Percentiles rank a stretch among this genome's conserved stretches.
phyloP scores from a whole-genome alignment of 1,140 invertebrate species.

The Pogonomyrmex barbatus region DNA sequence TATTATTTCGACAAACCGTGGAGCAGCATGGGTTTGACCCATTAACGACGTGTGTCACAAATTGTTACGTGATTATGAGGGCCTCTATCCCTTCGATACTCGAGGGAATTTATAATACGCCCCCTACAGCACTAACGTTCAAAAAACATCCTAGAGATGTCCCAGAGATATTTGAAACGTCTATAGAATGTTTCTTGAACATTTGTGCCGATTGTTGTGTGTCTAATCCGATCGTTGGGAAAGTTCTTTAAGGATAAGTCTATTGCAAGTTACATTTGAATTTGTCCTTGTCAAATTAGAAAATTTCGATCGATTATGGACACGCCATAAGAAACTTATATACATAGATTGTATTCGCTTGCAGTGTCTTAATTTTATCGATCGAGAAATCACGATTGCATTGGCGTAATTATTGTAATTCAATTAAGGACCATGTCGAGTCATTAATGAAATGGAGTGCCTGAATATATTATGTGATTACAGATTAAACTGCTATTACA shows the following conservation, averaged over 20 bases:
- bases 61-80: not conserved
- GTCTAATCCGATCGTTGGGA: not conserved
- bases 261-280: not conserved
- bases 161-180: too few species aligned
- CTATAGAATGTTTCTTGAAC: too few species aligned
- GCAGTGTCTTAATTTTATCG: not conserved
- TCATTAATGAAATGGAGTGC: conserved; percentile 46
- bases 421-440: conserved; percentile 8
- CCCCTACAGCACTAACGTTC: too few species aligned
- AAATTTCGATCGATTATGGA: too few species aligned
- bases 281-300: not conserved
- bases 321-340: not conserved
- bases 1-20: conserved; percentile 32
- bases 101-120: not conserved
- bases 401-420: conserved; percentile 34
- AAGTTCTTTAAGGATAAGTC: not conserved
- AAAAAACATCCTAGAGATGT: too few species aligned
- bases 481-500: conserved; percentile 48
- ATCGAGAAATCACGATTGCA: conserved; percentile 2
- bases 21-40: not conserved
- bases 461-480: conserved; percentile 49
- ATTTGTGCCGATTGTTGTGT: not conserved
- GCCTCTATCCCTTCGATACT: not conserved
- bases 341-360: not conserved
- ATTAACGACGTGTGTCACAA: not conserved